A percentile compares a stretch with the other conserved stretches of the same genome.
Evolutionary conservation across 2,888 invertebrate species (phyloP).

Genomic region (Campoletis raptor): DNA sequence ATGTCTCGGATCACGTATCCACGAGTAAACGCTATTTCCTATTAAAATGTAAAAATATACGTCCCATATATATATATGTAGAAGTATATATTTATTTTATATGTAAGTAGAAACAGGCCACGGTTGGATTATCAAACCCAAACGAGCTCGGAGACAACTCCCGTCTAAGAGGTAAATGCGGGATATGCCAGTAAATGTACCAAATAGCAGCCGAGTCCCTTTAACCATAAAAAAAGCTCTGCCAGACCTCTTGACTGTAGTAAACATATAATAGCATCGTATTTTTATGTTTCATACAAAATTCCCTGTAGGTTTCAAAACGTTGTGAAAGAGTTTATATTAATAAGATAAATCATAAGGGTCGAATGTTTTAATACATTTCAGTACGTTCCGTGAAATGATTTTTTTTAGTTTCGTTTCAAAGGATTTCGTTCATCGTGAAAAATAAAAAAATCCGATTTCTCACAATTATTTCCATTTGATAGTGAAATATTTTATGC

Average conservation of each 20-base stretch:
- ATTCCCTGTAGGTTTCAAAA: neutral
- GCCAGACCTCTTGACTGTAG: slow-evolving; percentile 3
- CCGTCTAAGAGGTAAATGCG: slow-evolving; percentile 15
- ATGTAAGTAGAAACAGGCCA: slow-evolving; percentile 24
- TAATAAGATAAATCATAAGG: neutral
- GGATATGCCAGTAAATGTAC: slow-evolving; percentile 15
- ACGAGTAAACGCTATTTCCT: slow-evolving; percentile 66
- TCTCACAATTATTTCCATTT: too few species aligned
- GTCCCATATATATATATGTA: neutral
- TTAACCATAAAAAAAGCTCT: slow-evolving; percentile 4
- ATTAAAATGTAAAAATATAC: slow-evolving; percentile 69
- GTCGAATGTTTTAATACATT: neutral
- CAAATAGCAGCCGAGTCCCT: slow-evolving; percentile 13
- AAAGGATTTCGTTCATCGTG: neutral
- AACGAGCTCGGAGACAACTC: slow-evolving; percentile 38
- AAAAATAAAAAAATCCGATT: too few species aligned
- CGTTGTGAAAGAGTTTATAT: neutral
- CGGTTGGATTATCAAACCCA: slow-evolving; percentile 30
- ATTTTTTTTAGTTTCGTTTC: neutral
- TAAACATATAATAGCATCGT: slow-evolving; percentile 4
- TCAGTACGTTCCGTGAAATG: neutral
- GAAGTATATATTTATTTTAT: slow-evolving; percentile 26
- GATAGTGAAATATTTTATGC: too few species aligned
- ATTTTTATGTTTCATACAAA: slow-evolving; percentile 12
- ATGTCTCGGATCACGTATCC: slow-evolving; percentile 69